Percentiles rank a stretch among this genome's conserved stretches.
Evolutionary conservation across 2,797 vertebrate species (phyloP).

Genomic region (Mionectes olivaceus): DNA sequence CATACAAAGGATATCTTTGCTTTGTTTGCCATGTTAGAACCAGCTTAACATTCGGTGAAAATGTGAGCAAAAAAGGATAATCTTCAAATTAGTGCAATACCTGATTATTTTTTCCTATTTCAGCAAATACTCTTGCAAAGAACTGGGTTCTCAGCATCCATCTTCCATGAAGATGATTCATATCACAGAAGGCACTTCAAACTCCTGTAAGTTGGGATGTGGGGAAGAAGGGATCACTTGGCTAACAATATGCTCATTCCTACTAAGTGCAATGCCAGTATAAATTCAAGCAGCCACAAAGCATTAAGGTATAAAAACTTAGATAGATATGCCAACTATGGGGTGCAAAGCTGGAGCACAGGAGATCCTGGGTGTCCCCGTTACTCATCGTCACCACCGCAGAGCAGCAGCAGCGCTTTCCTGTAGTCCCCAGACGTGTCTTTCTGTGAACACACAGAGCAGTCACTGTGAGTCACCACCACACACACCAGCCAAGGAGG

Average conservation of each 20-base stretch:
- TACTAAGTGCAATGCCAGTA: not conserved
- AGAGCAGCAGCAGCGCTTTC: constrained; percentile 91
- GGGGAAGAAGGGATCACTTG: not conserved
- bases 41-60: constrained; percentile 28
- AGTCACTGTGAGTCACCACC: constrained; percentile 30
- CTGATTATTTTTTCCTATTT: not conserved
- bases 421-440: constrained; percentile 94
- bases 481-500: not conserved
- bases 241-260: not conserved
- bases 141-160: not conserved
- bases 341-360: constrained; percentile 17
- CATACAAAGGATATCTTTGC: not conserved
- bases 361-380: not conserved
- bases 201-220: not conserved
- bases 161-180: not conserved
- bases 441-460: constrained; percentile 78
- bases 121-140: not conserved
- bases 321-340: not conserved
- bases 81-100: not conserved
- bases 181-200: constrained; percentile 58
- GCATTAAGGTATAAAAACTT: not conserved
- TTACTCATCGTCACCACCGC: constrained; percentile 87
- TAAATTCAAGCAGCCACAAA: not conserved
- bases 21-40: constrained; percentile 43
- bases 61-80: constrained; percentile 1